phyloP scores from a whole-genome alignment of 2,888 invertebrate species.

The Leucophora obtusa region DNA sequence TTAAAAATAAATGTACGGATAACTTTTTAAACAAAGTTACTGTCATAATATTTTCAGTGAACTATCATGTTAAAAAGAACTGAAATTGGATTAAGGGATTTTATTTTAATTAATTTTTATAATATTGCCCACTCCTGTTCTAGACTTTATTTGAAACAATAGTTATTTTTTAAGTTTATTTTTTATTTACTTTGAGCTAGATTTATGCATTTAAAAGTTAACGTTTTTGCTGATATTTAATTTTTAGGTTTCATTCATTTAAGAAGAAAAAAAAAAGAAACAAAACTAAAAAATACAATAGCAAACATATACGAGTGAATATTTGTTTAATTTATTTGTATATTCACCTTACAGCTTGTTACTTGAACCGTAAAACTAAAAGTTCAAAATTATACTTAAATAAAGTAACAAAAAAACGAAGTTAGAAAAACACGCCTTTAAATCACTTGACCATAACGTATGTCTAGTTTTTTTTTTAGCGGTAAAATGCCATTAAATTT shows the following conservation, averaged over 20 bases:
- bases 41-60: no score
- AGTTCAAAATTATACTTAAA: slow-evolving; percentile 39
- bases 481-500: slow-evolving; percentile 52
- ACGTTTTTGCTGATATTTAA: not conserved
- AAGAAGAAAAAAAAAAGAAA: not conserved
- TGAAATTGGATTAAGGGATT: no score
- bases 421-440: slow-evolving; percentile 47
- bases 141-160: not conserved
- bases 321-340: not conserved
- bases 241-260: not conserved
- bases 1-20: no score
- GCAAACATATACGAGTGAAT: not conserved
- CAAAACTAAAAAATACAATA: not conserved
- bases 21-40: no score
- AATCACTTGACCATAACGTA: slow-evolving; percentile 56
- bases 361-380: slow-evolving; percentile 52
- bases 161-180: not conserved
- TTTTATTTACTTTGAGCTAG: not conserved
- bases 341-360: slow-evolving; percentile 43
- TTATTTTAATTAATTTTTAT: no score
- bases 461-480: slow-evolving; percentile 33
- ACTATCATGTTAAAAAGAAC: no score
- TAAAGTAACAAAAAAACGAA: slow-evolving; percentile 6
- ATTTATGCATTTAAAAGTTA: not conserved
- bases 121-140: not conserved